Conservation (phyloP, 2,797 vertebrate genomes). For the Prionace glauca region DNA sequence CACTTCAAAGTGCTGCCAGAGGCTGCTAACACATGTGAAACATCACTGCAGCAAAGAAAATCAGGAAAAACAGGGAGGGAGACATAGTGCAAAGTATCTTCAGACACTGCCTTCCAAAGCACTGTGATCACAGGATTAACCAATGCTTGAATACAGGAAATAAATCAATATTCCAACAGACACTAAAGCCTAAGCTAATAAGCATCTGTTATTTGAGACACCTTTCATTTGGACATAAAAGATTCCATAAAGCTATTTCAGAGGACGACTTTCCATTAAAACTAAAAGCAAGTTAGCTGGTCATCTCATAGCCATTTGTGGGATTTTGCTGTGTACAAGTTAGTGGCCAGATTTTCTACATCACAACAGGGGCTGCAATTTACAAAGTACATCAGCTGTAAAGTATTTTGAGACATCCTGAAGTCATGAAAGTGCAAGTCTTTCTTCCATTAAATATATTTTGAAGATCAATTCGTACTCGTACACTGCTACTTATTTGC, state of each 20-base stretch:
- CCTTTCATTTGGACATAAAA: no score
- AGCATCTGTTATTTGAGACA: no score
- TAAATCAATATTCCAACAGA: neutral
- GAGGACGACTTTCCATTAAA: no score
- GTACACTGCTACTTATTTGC: neutral
- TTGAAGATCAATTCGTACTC: neutral
- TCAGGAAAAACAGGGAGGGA: neutral
- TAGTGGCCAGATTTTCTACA: neutral
- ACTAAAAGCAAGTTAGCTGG: no score
- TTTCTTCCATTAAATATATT: neutral
- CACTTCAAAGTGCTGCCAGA: neutral
- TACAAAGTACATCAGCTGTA: neutral
- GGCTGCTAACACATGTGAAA: neutral
- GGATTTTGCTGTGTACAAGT: neutral
- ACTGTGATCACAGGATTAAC: neutral
- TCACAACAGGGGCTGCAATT: neutral
- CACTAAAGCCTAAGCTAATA: neutral
- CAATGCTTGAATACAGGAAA: neutral
- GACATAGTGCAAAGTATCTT: neutral
- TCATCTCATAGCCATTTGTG: no score
- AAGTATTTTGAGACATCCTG: neutral
- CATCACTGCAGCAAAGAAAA: no score
- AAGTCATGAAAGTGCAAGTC: neutral
- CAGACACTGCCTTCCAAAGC: neutral
- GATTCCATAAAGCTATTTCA: no score